phyloP scores from a whole-genome alignment of 2,888 invertebrate genomes.

The Junonia oenone region DNA sequence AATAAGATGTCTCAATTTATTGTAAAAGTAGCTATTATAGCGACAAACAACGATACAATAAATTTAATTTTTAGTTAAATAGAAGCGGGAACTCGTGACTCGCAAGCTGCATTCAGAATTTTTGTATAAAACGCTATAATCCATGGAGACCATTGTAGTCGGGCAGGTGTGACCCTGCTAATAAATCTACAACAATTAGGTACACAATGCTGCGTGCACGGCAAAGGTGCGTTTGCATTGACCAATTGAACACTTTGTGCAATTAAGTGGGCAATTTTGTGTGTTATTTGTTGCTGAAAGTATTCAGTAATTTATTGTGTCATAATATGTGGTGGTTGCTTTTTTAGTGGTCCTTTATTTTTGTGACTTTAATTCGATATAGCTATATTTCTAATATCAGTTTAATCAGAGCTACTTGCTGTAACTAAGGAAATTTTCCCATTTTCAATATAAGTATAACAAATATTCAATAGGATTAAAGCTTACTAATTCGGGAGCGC shows the following conservation, averaged over 20 bases:
- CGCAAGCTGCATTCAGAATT: conserved; percentile 20
- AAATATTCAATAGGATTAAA: too few species aligned
- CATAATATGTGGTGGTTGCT: not conserved
- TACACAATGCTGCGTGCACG: conserved; percentile 41
- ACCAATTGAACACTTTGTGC: conserved; percentile 38
- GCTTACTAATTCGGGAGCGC: too few species aligned
- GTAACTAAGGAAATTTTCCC: too few species aligned
- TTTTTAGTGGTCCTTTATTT: too few species aligned
- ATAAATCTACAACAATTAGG: conserved; percentile 45
- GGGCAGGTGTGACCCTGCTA: conserved; percentile 43
- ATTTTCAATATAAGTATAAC: too few species aligned
- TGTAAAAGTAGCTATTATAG: not conserved
- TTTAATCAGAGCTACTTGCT: too few species aligned
- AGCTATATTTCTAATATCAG: too few species aligned
- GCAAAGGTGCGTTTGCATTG: conserved; percentile 37
- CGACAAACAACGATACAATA: not conserved
- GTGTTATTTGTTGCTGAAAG: conserved; percentile 29
- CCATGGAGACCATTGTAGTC: conserved; percentile 15
- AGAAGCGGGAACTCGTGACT: conserved; percentile 11
- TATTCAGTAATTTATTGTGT: not conserved
- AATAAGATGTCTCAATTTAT: not conserved
- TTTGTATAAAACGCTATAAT: conserved; percentile 14
- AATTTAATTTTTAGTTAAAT: not conserved
- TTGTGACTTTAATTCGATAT: too few species aligned
- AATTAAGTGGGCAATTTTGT: conserved; percentile 34